Evolutionary conservation across 2,113 vertebrate species (phyloP).

Genomic region (Cephalopterus ornatus): DNA sequence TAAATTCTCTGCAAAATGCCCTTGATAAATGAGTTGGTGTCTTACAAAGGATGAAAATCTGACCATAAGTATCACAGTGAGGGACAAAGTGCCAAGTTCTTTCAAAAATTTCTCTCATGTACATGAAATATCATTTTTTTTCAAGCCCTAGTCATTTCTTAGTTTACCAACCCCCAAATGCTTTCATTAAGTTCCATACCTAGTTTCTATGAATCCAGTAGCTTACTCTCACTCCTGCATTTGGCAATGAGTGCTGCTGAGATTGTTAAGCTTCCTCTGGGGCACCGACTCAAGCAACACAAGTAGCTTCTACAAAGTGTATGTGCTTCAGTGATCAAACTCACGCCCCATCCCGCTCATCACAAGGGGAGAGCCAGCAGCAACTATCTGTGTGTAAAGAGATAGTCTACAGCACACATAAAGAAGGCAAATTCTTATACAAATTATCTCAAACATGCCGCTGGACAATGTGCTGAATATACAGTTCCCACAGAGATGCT

Average conservation of each 20-base stretch:
- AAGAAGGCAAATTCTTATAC: background rate
- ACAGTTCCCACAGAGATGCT: background rate
- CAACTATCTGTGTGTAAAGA: background rate
- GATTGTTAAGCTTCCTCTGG: background rate
- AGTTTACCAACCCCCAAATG: background rate
- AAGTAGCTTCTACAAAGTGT: background rate
- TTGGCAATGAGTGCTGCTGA: background rate
- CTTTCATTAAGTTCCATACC: background rate
- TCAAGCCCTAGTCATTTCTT: background rate
- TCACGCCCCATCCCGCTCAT: background rate
- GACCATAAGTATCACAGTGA: background rate
- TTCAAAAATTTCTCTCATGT: background rate
- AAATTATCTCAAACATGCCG: background rate
- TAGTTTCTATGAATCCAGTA: background rate
- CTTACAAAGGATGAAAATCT: background rate
- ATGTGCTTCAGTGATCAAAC: background rate
- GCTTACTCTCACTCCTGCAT: background rate
- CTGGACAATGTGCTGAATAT: background rate
- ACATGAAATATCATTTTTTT: background rate
- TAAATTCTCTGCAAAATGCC: background rate
- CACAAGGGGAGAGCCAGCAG: background rate
- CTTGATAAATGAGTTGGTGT: background rate
- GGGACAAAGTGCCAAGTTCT: background rate
- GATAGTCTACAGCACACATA: background rate
- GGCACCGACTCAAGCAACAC: background rate